Percentiles rank a stretch among this genome's conserved stretches.
These are phyloP conservation scores for Pholis gunnellus DNA, from an alignment of 2,113 vertebrate species.

Conservation along the genomic window DNA sequence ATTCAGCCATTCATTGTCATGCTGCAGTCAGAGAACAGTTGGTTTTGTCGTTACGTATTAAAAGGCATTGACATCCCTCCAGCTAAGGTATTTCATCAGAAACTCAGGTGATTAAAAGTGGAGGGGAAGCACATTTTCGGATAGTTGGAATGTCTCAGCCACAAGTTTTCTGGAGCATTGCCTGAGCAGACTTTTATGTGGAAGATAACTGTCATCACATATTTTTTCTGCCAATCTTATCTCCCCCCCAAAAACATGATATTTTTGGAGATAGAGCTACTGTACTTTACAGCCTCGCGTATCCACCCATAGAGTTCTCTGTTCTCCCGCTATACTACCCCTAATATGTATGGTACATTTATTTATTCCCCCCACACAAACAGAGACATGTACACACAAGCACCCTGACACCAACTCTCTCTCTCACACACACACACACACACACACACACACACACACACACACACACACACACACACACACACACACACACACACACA, in stretches of 20 bases:
- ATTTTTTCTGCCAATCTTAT: slow-evolving; percentile 67
- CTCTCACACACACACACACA: slow-evolving; percentile 12
- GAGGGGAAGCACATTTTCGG: slow-evolving; percentile 51
- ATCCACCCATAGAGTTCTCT: slow-evolving; percentile 47
- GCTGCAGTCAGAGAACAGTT: slow-evolving; percentile 20
- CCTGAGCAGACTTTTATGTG: slow-evolving; percentile 66
- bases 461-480: slow-evolving; percentile 22
- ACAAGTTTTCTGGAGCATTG: slow-evolving; percentile 65
- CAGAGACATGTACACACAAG: slow-evolving; percentile 50
- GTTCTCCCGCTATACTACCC: slow-evolving; percentile 51
- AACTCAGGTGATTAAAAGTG: slow-evolving; percentile 67
- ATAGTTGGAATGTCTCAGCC: slow-evolving; percentile 61
- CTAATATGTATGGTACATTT: slow-evolving; percentile 48
- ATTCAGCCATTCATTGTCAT: slow-evolving; percentile 9
- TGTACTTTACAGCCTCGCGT: slow-evolving; percentile 59
- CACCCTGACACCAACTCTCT: slow-evolving; percentile 5
- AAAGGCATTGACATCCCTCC: slow-evolving; percentile 38
- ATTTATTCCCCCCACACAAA: slow-evolving; percentile 65
- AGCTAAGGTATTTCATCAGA: slow-evolving; percentile 71
- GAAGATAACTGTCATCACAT: slow-evolving; percentile 67
- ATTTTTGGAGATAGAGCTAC: slow-evolving; percentile 70
- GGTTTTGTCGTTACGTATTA: slow-evolving; percentile 54
- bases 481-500: slow-evolving; percentile 4
- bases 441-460: slow-evolving; percentile 5
- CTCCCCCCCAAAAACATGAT: slow-evolving; percentile 50